Evolutionary conservation across 2,888 invertebrate species (phyloP), one percentile per base, ranked within the genome.

Genomic region (Luperina testacea): DNA sequence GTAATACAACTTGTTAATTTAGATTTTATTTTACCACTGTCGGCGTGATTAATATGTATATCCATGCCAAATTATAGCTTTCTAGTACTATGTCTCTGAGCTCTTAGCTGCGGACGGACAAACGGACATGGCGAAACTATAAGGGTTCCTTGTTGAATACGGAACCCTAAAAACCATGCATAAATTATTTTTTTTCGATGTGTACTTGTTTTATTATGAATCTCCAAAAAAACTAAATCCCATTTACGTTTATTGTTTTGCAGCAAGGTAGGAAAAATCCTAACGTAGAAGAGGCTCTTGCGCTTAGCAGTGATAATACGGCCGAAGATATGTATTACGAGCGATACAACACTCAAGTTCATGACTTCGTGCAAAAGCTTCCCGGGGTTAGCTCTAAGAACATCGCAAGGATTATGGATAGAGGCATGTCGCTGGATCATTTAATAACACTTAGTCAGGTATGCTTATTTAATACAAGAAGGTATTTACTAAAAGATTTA

Each of bases 301-400:
- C 98, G 5, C 95, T 98, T 72, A 98, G 98, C 79, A 97, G 97
- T 6, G 98, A 98, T 83, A 98, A 98, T 91, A 97, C 97, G 7
- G 97, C 98, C 24, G 97, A 97, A 61, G 96, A 96, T 65, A 94
- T 95, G 92, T 91, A 93, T 88, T 95, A 94, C 74, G 98, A 98
- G 88, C 97, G 97, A 87, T 99, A 97, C 95, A 99, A 98, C 92
- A 96, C 97, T 67, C 95, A 97, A 81, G 97, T 98, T 45, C 98
- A 98, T 94, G 98, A 98, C 94, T 98, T 99, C 91, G 95, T 99
- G n/a, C 97, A 98, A 45, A 98, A 98, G 93, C 96, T 99, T 90
- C 99, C 99, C 0, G 99, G 99, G 15, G 97, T 99, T 9, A 98
- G 98, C 84, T 98, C 98, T 0, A 99, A 98, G 94, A 99, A 99